Evolutionary conservation across 2,888 invertebrate genomes (phyloP).

Genomic region (Nipponacmea schrenckii): DNA sequence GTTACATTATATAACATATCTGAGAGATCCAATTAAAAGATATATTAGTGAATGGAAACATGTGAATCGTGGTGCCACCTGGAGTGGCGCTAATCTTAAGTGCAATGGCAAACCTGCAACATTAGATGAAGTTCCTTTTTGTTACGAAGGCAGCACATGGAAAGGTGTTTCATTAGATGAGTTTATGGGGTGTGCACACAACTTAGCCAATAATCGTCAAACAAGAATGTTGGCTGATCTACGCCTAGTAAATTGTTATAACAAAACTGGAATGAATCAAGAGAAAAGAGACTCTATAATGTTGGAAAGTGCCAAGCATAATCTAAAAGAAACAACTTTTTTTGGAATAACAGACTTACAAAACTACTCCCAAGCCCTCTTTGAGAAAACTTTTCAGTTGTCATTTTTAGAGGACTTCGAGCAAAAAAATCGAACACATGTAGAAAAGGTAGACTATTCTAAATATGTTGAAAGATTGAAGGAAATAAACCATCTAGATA

Average conservation of each 20-base stretch:
- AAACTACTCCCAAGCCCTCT: constrained; percentile 71
- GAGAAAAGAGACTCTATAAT: constrained; percentile 73
- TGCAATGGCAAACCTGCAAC: constrained; percentile 79
- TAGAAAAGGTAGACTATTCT: constrained; percentile 81
- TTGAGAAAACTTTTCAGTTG: constrained; percentile 62
- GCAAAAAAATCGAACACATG: constrained; percentile 90
- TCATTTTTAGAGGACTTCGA: constrained; percentile 73
- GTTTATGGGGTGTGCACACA: constrained; percentile 90
- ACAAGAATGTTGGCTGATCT: constrained; percentile 98
- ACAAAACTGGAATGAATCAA: constrained; percentile 67
- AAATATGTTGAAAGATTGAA: constrained; percentile 80
- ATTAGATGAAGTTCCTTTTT: constrained; percentile 81
- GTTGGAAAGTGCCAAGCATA: constrained; percentile 93
- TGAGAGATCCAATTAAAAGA: constrained; percentile 91
- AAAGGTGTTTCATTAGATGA: constrained; percentile 87
- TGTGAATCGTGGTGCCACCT: constrained; percentile 95
- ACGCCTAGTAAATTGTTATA: constrained; percentile 94
- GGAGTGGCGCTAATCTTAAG: constrained; percentile 81
- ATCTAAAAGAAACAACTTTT: constrained; percentile 91
- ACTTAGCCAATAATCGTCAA: constrained; percentile 95
- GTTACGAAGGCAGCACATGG: constrained; percentile 75
- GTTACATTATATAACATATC: constrained; percentile 95
- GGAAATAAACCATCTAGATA: constrained; percentile 86
- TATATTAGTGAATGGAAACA: constrained; percentile 97
- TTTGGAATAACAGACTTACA: constrained; percentile 97